A percentile compares a stretch with the other conserved stretches of the same genome.
phyloP scores from a whole-genome alignment of 30 jellyfish, hydroid and myxozoan genomes.

The Hydra vulgaris region DNA sequence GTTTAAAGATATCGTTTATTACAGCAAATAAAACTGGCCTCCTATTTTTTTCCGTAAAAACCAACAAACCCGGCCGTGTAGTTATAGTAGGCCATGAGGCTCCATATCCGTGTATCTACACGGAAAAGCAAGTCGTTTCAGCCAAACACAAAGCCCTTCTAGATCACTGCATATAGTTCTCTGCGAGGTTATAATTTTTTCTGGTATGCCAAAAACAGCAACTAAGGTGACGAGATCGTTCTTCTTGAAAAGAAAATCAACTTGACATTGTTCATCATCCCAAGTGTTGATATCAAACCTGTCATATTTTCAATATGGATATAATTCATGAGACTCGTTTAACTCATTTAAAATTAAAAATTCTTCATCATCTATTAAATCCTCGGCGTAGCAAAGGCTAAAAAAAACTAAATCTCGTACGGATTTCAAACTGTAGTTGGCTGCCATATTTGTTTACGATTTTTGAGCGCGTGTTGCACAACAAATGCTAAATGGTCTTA shows the following conservation, averaged over 20 bases:
- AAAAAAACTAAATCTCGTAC: constrained; percentile 2
- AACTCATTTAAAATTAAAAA: not conserved
- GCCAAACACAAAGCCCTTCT: not conserved
- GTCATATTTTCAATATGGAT: constrained; percentile 14
- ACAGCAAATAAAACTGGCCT: no score
- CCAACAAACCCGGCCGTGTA: no score
- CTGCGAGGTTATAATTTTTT: constrained; percentile 1
- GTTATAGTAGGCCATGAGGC: no score
- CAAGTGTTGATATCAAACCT: not conserved
- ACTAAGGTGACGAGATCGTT: not conserved
- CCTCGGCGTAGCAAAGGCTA: not conserved
- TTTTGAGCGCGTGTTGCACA: not conserved
- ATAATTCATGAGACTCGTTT: not conserved
- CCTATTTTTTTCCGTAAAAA: no score
- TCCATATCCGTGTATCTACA: constrained; percentile 6
- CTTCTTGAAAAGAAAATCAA: constrained; percentile 5
- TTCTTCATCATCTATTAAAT: constrained; percentile 3
- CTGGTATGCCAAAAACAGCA: constrained; percentile 18
- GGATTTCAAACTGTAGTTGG: constrained; percentile 2
- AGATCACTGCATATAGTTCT: constrained; percentile 7
- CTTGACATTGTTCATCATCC: not conserved
- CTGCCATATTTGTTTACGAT: constrained; percentile 2
- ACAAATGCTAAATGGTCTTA: not conserved
- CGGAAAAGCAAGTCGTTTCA: constrained; percentile 8
- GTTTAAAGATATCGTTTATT: no score